Evolutionary conservation across 2,113 vertebrate genomes (phyloP), one percentile per base, ranked within the genome.

Genomic region (Psilopogon haemacephalus): DNA sequence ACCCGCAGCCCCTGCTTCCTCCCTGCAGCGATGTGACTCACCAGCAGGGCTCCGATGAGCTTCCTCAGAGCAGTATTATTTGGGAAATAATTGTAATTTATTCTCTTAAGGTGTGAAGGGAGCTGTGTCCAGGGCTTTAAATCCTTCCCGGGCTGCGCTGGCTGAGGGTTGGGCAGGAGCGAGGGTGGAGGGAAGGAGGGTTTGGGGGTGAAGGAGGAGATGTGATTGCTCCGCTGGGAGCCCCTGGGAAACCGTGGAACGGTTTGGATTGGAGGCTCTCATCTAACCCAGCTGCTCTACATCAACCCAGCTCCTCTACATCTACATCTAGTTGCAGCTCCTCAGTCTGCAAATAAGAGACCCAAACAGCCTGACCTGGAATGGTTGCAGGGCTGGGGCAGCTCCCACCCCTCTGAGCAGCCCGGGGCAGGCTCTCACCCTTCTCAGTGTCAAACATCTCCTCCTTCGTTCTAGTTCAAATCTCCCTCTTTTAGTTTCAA

Each of bases 181-280:
- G n/a, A 55, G 30, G 11, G 8, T n/a, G 33, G 37, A 63, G 35
- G 21, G 50, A 42, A 8, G 6, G 0, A 1, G 5, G 48, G 48
- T 24, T 24, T 50, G 48, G 48, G 37, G 63, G 35, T 32, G 55
- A 42, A 8, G 6, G 0, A 1, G 5, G 0, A 1, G 5, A 16
- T 2, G 23, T 4, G 37, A 12, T 2, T 23, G 3, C 21, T 26
- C 10, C 21, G 5, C n/a, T 6, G 12, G 56, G 38, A 50, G 48
- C 48, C 48, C 48, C 48, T 50, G 17, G 48, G 12, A 50, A 50
- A 50, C 12, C 48, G 24, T 50, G 7, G 48, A 50, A 24, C 12
- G 12, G 48, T 50, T 50, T 24, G 48, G 23, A 24, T 50, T 50
- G 12, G 48, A 50, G 48, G 48, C 23, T 50, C 12, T 50, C 12